Evolutionary conservation across 2,888 invertebrate species (phyloP).

Genomic region (Ennomos quercinarius): DNA sequence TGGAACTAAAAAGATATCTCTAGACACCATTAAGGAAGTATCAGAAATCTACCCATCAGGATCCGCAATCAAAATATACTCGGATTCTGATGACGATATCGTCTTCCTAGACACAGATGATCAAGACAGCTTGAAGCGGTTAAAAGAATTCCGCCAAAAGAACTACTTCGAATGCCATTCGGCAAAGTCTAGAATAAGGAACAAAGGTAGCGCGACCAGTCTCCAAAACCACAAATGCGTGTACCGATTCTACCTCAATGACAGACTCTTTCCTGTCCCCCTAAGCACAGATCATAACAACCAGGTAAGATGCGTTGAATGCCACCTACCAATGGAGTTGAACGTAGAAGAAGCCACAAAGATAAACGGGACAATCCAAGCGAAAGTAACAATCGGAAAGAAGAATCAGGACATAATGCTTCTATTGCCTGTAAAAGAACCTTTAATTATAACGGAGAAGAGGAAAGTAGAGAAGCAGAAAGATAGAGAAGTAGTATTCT

Average conservation of each 20-base stretch:
- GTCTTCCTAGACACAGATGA: constrained; percentile 47
- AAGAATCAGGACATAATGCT: constrained; percentile 65
- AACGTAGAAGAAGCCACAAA: constrained; percentile 40
- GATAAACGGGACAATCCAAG: constrained; percentile 75
- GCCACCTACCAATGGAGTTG: constrained; percentile 70
- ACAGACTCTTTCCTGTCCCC: constrained; percentile 84
- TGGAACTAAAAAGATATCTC: constrained; percentile 48
- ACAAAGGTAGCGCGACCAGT: constrained; percentile 51
- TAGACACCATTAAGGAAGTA: constrained; percentile 69
- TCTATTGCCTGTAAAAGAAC: constrained; percentile 68
- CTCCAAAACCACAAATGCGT: constrained; percentile 76
- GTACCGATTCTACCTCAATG: constrained; percentile 84
- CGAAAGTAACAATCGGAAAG: constrained; percentile 67
- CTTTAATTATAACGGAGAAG: constrained; percentile 68
- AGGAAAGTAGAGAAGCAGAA: constrained; percentile 46
- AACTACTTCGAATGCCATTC: constrained; percentile 88
- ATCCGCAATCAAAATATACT: constrained; percentile 47
- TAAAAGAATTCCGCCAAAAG: constrained; percentile 81
- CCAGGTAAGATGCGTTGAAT: constrained; percentile 79
- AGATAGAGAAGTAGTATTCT: constrained; percentile 61
- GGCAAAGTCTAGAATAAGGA: constrained; percentile 64
- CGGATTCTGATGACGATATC: constrained; percentile 54
- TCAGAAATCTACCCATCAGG: constrained; percentile 53
- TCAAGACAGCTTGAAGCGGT: constrained; percentile 45
- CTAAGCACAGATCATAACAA: constrained; percentile 73